Evolutionary conservation across 2,113 vertebrate genomes (phyloP).

Genomic region (Anseranas semipalmata): DNA sequence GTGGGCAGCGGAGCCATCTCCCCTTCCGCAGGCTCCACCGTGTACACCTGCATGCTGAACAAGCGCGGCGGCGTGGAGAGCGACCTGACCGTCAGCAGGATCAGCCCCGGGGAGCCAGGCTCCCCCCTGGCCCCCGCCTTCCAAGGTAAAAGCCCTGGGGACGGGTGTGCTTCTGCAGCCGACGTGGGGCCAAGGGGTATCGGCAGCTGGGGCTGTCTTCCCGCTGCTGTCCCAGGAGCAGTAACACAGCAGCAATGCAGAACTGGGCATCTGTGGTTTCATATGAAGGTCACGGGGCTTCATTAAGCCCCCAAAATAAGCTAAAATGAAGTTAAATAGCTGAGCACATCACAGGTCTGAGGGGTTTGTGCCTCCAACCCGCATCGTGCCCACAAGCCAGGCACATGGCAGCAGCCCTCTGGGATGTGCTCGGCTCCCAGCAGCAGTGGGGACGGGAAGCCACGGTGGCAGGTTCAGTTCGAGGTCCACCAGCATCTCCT

Average conservation of each 20-base stretch:
- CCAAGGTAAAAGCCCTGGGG: slow-evolving; percentile 76
- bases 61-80: slow-evolving; percentile 86
- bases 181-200: accelerated
- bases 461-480: accelerated
- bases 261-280: background rate
- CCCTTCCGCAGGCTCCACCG: slow-evolving; percentile 81
- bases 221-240: accelerated
- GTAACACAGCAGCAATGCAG: background rate
- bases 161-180: accelerated
- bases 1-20: background rate
- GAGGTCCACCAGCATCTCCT: background rate
- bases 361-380: background rate
- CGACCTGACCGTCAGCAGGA: slow-evolving; percentile 92
- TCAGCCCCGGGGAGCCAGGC: slow-evolving; percentile 72
- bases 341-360: too few relatives aligned
- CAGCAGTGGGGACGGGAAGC: accelerated
- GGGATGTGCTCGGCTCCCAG: background rate
- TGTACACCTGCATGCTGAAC: slow-evolving; percentile 98
- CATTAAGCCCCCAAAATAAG: too few relatives aligned
- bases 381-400: background rate
- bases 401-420: background rate
- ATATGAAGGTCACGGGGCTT: background rate
- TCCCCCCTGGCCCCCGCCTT: slow-evolving; percentile 84
- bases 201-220: background rate
- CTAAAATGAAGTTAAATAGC: background rate